Base-by-base conservation (phyloP, 2,797 vertebrate species). In the Lacerta agilis region DNA sequence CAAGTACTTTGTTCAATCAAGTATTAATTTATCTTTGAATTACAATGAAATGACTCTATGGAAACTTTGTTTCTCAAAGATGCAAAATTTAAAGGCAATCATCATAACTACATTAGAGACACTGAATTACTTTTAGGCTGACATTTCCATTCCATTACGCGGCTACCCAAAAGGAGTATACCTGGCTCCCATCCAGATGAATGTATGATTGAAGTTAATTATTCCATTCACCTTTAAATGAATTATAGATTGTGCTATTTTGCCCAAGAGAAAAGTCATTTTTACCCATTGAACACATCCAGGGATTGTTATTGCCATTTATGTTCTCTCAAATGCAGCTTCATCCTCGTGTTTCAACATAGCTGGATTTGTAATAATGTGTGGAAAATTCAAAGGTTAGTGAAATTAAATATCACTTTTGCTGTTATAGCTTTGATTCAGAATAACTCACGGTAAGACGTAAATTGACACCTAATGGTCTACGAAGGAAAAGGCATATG, bases 361-460 rank as follows among this genome's bases (percentile, higher is more conserved):
- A 73, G 79, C 58, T 79, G n/a, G 23, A 23, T 84, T 91, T 20
- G 61, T 89, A 90, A 89, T 92, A 90, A 87, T 90, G 66, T 29
- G 11, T 72, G 8, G 71, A 90, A 90, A 94, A 78, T 77, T 61
- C 0, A 25, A 85, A 88, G 79, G 72, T 88, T 86, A 91, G 75
- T 79, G 81, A 58, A 91, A 79, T 88, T 85, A 85, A 86, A 83
- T 86, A 36, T 20, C n/a, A 86, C 29, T 67, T 89, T 88, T 88
- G 29, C 36, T 25, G 69, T 72, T 89, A 79, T 83, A 83, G 25
- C 55, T 66, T 33, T 83, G 20, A 66, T 88, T 88, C 76, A 82
- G 43, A 92, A 89, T 73, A 79, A 76, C 36, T 79, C 76, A 79
- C 33, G 36, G 66, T 72, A 55, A 5, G 49, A 86, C 7, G 23